Base-by-base conservation (phyloP, 2,888 invertebrate genomes). In the Spodoptera exigua region DNA sequence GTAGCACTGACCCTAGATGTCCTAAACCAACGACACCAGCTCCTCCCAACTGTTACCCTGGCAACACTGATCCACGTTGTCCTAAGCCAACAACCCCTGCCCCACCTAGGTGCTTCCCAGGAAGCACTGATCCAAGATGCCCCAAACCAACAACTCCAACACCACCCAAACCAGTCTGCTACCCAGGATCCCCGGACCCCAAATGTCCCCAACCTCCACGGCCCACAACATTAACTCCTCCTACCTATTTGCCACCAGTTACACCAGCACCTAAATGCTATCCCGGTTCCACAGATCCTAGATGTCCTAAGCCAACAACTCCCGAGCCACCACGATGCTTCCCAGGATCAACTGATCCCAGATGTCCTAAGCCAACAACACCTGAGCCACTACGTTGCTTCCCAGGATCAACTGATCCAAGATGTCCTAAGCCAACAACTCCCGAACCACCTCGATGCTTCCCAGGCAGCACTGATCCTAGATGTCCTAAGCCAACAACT, bases 1-100 rank as follows among this genome's bases (percentile, higher is more conserved):
- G 87, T 0, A 76, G 64, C 9, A 51, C 47, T 0, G 89, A 90
- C 69, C 55, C 75, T 0, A 16, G 79, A 0, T 82, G 82, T 2
- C 82, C 69, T 0, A 61, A 65, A n/a, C 70, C 69, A 0, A 80
- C 87, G 0, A 80, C 78, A 2, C 80, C 83, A 3, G 73, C 64
- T 0, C 75, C 81, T 0, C 81, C 78, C 3, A 71, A 70, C 36
- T 89, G 90, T 56, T 89, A 80, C 76, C 91, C 90, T 2, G 90
- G 90, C 14, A 82, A 78, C 2, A 72, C 61, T 1, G 89, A 91
- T 54, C 83, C 86, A 46, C 35, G 88, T 62, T 70, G 87, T 79
- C 67, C 81, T 4, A 49, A 88, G 81, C 81, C 89, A 65, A 66
- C 80, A 58, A 74, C 91, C 0, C 59, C 52, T 4, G 45, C 10